Percentiles rank a stretch among this genome's conserved stretches.
phyloP scores from a whole-genome alignment of 2,888 invertebrate species.

The Periphyllus acericola region DNA sequence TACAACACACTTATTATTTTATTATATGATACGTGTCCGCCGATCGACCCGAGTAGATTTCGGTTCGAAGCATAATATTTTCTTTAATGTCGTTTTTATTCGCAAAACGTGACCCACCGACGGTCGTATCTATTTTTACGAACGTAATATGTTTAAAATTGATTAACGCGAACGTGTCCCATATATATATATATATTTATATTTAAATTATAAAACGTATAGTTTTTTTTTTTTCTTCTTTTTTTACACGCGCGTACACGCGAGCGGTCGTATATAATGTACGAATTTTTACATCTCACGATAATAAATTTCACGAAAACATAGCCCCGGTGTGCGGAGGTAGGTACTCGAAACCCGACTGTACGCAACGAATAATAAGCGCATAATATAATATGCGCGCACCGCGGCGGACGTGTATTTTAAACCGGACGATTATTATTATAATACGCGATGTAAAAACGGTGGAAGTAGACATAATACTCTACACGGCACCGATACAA shows the following conservation, averaged over 20 bases:
- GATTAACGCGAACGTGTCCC: neutral
- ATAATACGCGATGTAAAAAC: neutral
- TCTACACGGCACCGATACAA: too few species aligned
- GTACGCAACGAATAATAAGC: too few species aligned
- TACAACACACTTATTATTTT: neutral
- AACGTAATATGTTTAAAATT: neutral
- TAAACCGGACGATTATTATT: neutral
- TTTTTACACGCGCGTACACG: neutral
- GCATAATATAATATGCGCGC: too few species aligned
- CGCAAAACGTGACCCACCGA: slow-evolving; percentile 2
- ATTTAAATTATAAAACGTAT: neutral
- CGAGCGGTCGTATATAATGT: too few species aligned
- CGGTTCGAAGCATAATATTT: neutral
- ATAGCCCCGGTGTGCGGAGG: neutral
- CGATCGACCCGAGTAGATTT: neutral
- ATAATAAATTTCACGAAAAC: neutral
- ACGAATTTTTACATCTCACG: neutral
- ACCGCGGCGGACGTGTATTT: neutral
- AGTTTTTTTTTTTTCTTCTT: neutral
- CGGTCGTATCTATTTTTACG: neutral
- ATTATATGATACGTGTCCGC: neutral
- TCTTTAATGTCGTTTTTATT: neutral
- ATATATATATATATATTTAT: too few species aligned
- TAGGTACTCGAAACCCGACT: neutral
- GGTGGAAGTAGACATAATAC: neutral